A percentile compares a stretch with the other conserved stretches of the same genome.
Conservation (phyloP, 2,113 vertebrate genomes). For the Poeciliopsis turrubarensis region DNA sequence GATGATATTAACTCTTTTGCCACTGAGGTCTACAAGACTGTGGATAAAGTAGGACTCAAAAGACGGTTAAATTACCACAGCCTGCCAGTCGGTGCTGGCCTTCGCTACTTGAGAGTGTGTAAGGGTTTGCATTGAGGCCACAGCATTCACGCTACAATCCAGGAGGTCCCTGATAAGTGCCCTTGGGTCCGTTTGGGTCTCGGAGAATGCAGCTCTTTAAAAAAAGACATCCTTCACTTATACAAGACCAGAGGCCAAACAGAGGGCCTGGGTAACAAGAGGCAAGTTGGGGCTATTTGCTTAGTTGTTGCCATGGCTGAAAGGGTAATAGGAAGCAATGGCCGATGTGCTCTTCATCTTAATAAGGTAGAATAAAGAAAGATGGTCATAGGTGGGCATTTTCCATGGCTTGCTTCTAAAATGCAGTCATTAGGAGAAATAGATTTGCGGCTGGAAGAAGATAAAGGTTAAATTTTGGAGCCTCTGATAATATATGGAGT, state of each 20-base stretch:
- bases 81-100: constrained; percentile 69
- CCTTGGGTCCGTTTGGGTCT: constrained; percentile 56
- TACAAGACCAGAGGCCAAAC: constrained; percentile 72
- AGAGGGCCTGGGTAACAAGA: constrained; percentile 67
- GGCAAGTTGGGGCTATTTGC: constrained; percentile 71
- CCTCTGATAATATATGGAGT: too few relatives aligned
- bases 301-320: constrained; percentile 74
- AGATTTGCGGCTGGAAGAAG: neutral
- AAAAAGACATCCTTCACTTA: constrained; percentile 74
- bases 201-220: constrained; percentile 60
- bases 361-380: constrained; percentile 70
- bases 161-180: constrained; percentile 66
- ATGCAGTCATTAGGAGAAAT: constrained; percentile 11
- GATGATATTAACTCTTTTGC: constrained; percentile 68
- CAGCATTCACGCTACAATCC: constrained; percentile 72
- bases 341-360: constrained; percentile 68
- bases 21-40: constrained; percentile 61
- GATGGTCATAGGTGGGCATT: constrained; percentile 66
- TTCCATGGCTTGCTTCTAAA: constrained; percentile 42
- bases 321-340: constrained; percentile 68
- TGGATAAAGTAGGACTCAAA: constrained; percentile 74
- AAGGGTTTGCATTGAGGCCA: constrained; percentile 74
- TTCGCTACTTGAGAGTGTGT: constrained; percentile 68
- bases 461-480: too few relatives aligned
- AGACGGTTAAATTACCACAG: constrained; percentile 76